Evolutionary conservation across 2,113 vertebrate species (phyloP).

Genomic region (Labrus mixtus): DNA sequence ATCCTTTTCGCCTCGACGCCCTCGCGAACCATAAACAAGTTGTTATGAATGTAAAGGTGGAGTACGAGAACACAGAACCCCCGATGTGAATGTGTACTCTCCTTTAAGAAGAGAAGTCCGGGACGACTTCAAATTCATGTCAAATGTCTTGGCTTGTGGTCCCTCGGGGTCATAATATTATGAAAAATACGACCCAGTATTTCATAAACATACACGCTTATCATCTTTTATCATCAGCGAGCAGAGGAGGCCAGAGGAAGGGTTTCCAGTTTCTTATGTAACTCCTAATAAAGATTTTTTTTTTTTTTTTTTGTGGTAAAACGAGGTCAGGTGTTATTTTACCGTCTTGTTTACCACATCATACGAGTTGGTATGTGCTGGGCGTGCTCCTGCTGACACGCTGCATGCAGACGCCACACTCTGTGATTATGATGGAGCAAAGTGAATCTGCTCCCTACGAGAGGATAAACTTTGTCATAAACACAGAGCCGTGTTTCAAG

Average conservation of each 20-base stretch:
- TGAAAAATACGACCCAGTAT: conserved; percentile 54
- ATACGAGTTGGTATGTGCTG: conserved; percentile 7
- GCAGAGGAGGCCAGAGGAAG: conserved; percentile 14
- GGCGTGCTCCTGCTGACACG: conserved; percentile 19
- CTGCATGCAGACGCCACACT: conserved; percentile 35
- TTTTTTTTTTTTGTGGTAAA: neutral
- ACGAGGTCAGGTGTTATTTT: conserved; percentile 13
- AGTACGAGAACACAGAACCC: neutral
- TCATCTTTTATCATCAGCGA: conserved; percentile 50
- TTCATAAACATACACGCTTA: conserved; percentile 48
- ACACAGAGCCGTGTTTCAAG: conserved; percentile 56
- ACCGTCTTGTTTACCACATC: conserved; percentile 20
- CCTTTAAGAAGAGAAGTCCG: neutral
- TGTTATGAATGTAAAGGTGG: conserved; percentile 18
- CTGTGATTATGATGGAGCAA: conserved; percentile 59
- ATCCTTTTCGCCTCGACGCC: conserved; percentile 14
- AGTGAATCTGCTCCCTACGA: conserved; percentile 48
- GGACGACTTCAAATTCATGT: conserved; percentile 17
- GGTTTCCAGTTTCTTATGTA: conserved; percentile 32
- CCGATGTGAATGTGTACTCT: neutral
- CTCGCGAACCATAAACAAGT: conserved; percentile 1
- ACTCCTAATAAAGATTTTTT: conserved; percentile 18
- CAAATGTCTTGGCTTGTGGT: conserved; percentile 24
- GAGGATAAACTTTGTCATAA: conserved; percentile 55
- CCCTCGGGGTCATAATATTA: conserved; percentile 50